Conservation (phyloP, 1,140 invertebrate genomes). For the Drosophila ambigua region DNA sequence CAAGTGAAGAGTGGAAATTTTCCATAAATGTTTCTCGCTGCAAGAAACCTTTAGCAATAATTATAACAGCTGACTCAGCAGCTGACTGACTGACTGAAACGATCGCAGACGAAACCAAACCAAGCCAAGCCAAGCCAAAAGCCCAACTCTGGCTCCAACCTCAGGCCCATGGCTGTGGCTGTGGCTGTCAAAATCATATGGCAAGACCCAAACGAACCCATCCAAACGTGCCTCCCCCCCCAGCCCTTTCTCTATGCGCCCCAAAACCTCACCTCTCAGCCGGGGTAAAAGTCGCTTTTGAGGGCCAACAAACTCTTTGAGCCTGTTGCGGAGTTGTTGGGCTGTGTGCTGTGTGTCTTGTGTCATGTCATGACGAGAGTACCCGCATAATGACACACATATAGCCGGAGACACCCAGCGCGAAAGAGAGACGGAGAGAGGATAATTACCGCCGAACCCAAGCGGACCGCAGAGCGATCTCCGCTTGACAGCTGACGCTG, state of each 20-base stretch:
- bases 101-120: slow-evolving; percentile 27
- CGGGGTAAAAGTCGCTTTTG: slow-evolving; percentile 35
- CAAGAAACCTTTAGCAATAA: slow-evolving; percentile 29
- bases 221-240: background rate
- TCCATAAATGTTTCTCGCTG: slow-evolving; percentile 5
- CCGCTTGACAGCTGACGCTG: slow-evolving; percentile 50
- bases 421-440: background rate
- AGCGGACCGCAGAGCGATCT: slow-evolving; percentile 41
- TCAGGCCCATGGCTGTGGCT: background rate
- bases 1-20: slow-evolving; percentile 17
- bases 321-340: slow-evolving; percentile 3
- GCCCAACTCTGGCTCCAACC: slow-evolving; percentile 15
- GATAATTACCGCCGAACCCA: slow-evolving; percentile 50
- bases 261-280: background rate
- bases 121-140: slow-evolving; percentile 8
- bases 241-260: slow-evolving; percentile 4
- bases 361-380: slow-evolving; percentile 35
- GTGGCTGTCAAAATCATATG: slow-evolving; percentile 33
- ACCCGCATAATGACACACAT: slow-evolving; percentile 35
- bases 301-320: slow-evolving; percentile 32
- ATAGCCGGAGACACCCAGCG: background rate
- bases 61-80: slow-evolving; percentile 51
- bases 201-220: slow-evolving; percentile 27
- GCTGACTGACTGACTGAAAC: slow-evolving; percentile 18
- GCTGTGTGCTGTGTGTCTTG: slow-evolving; percentile 1